Percentiles rank a stretch among this genome's conserved stretches.
Conservation (phyloP, 2,797 vertebrate species). For the Pelochelys cantorii region DNA sequence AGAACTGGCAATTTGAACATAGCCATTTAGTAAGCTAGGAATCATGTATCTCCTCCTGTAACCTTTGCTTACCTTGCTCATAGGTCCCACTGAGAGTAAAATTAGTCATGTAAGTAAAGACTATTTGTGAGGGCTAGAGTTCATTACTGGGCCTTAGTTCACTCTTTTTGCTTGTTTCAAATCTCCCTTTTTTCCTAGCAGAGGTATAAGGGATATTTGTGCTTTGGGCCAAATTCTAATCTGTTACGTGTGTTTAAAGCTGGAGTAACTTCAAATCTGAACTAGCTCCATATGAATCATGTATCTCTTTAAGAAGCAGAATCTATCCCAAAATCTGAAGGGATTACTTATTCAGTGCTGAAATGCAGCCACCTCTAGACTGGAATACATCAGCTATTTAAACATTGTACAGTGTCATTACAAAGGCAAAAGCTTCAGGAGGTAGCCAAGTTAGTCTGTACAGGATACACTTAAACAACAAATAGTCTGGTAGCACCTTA, state of each 20-base stretch:
- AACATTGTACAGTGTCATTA: background rate
- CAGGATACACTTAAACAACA: too few species aligned
- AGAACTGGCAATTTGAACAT: background rate
- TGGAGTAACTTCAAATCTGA: background rate
- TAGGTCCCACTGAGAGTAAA: background rate
- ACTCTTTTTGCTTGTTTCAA: background rate
- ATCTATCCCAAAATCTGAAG: background rate
- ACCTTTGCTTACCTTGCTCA: background rate
- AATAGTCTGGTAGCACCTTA: too few species aligned
- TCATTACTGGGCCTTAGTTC: background rate
- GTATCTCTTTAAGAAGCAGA: background rate
- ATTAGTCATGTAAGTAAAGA: background rate
- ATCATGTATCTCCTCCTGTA: background rate
- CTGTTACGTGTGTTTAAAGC: background rate
- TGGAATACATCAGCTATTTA: background rate
- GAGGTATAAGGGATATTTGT: background rate
- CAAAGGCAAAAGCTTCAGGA: background rate
- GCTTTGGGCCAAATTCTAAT: background rate
- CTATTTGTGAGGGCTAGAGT: background rate
- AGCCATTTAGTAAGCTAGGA: background rate
- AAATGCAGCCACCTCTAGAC: background rate
- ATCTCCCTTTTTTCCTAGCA: background rate
- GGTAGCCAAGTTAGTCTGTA: too few species aligned
- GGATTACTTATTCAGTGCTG: background rate
- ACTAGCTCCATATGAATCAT: background rate